phyloP scores from a whole-genome alignment of 2,888 invertebrate genomes.

The Diadromus collaris region DNA sequence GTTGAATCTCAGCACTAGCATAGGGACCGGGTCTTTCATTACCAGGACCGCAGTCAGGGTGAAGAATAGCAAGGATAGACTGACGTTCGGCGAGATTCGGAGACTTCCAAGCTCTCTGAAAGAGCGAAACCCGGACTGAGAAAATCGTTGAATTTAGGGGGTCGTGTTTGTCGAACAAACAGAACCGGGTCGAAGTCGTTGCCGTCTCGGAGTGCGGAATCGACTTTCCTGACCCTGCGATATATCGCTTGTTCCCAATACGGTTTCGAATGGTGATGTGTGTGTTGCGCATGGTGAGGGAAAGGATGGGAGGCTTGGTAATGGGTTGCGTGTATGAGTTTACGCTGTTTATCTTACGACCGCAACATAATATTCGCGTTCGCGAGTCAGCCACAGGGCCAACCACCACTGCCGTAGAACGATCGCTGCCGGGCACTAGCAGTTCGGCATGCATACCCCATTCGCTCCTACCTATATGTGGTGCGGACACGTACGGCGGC shows the following conservation, averaged over 20 bases:
- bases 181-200: slow-evolving; percentile 59
- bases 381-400: slow-evolving; percentile 50
- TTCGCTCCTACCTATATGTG: slow-evolving; percentile 32
- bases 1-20: slow-evolving; percentile 4
- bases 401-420: slow-evolving; percentile 40
- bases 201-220: slow-evolving; percentile 18
- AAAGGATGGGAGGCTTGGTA: slow-evolving; percentile 29
- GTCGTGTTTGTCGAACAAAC: slow-evolving; percentile 73
- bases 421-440: slow-evolving; percentile 56
- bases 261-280: slow-evolving; percentile 30
- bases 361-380: slow-evolving; percentile 70
- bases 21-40: neutral
- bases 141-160: slow-evolving; percentile 44
- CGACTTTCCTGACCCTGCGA: slow-evolving; percentile 21
- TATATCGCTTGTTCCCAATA: slow-evolving; percentile 24
- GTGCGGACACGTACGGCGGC: slow-evolving; percentile 8
- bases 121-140: slow-evolving; percentile 13
- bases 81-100: slow-evolving; percentile 11
- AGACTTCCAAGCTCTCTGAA: neutral
- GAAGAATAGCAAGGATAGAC: slow-evolving; percentile 36
- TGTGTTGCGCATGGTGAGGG: slow-evolving; percentile 23
- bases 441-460: slow-evolving; percentile 38
- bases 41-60: neutral
- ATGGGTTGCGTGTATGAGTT: slow-evolving; percentile 54
- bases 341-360: slow-evolving; percentile 73